Evolutionary conservation across 2,888 invertebrate species (phyloP).

Genomic region (Brenthis hecate): DNA sequence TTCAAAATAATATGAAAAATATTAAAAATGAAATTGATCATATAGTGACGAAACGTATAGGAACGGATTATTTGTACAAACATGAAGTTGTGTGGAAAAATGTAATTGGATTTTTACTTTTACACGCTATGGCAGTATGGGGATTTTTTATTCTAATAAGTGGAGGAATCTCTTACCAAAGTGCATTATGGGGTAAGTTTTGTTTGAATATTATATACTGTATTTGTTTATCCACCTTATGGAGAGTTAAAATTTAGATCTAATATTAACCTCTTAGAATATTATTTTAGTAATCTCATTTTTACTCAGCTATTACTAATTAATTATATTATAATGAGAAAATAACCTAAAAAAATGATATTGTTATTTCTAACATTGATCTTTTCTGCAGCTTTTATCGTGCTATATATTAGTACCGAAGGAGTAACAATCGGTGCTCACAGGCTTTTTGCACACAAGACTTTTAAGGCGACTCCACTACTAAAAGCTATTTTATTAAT

Average conservation of each 20-base stretch:
- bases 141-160: slow-evolving; percentile 57
- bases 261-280: too few relatives aligned
- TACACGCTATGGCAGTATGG: slow-evolving; percentile 79
- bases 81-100: slow-evolving; percentile 85
- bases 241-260: too few relatives aligned
- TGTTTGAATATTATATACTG: too few relatives aligned
- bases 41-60: slow-evolving; percentile 41
- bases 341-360: too few relatives aligned
- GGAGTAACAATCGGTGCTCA: slow-evolving; percentile 93
- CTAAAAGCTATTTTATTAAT: slow-evolving; percentile 84
- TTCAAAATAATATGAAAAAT: too few relatives aligned
- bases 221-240: too few relatives aligned
- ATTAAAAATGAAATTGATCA: too few relatives aligned
- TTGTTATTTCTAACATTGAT: too few relatives aligned
- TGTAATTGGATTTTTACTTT: slow-evolving; percentile 80
- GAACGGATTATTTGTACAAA: slow-evolving; percentile 61
- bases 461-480: slow-evolving; percentile 88
- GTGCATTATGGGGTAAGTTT: slow-evolving; percentile 58
- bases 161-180: slow-evolving; percentile 50
- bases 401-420: slow-evolving; percentile 54
- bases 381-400: slow-evolving; percentile 12
- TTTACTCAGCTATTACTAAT: too few relatives aligned
- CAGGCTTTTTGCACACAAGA: slow-evolving; percentile 88
- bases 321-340: too few relatives aligned
- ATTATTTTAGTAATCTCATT: too few relatives aligned